A percentile compares a stretch with the other conserved stretches of the same genome.
Evolutionary conservation across 2,797 vertebrate species (phyloP).

Genomic region (Clamator glandarius): DNA sequence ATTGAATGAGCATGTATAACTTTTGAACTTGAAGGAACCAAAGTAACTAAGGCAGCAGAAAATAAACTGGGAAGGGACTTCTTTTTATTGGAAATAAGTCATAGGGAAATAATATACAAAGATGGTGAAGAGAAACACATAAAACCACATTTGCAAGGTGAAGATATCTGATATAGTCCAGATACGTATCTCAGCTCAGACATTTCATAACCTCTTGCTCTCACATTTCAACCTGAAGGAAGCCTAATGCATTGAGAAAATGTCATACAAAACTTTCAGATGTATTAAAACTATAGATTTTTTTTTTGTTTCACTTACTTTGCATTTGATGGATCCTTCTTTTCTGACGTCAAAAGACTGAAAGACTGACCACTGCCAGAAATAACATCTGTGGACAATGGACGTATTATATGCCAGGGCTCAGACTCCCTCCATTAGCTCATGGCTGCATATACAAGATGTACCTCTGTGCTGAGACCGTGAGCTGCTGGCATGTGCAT

Average conservation of each 20-base stretch:
- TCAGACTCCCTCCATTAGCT: not conserved
- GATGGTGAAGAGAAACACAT: not conserved
- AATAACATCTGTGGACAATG: not conserved
- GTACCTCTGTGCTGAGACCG: not conserved
- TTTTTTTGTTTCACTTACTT: not conserved
- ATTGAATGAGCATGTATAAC: not conserved
- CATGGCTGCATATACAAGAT: not conserved
- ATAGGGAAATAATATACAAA: not conserved
- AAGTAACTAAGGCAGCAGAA: not conserved
- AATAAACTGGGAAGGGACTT: not conserved
- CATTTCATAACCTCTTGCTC: not conserved
- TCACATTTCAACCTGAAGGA: not conserved
- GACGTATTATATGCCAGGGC: not conserved
- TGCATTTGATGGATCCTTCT: not conserved
- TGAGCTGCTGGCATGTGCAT: not conserved
- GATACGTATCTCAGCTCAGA: not conserved
- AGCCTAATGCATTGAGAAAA: not conserved
- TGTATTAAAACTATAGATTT: not conserved
- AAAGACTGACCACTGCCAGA: not conserved
- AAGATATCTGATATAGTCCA: not conserved
- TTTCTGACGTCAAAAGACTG: not conserved
- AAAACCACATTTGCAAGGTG: not conserved
- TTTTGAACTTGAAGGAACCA: not conserved
- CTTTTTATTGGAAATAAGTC: not conserved
- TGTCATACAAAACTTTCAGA: not conserved